Base-by-base conservation (phyloP, 92 coral and sea anemone species). In the Porites evermanni region DNA sequence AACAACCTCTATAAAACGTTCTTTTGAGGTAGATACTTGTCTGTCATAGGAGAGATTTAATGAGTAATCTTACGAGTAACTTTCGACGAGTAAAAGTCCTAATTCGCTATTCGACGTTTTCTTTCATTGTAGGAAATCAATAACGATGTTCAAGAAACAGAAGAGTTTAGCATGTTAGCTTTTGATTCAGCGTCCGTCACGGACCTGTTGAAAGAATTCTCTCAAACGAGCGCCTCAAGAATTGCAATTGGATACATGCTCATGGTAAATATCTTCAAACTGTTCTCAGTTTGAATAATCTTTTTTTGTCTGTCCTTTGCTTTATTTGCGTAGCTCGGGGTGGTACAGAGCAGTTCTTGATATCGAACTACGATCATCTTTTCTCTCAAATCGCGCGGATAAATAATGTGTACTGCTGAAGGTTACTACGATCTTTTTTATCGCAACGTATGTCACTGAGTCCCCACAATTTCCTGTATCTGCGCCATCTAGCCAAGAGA, bases 151-250 rank as follows among this genome's bases (percentile, higher is more conserved):
- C 78, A 89, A 12, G 79, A 78, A 12, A 84, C 85, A 6, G 91
- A 80, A 1, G 94, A 91, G 56, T 96, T 89, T 69, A 93, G 87
- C 50, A 74, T 92, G 10, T 51, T 97, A 87, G 98, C 99, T 1
- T 97, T 97, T 75, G 89, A 98, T 38, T 93, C 99, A 11, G 92
- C 98, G 18, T 91, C 98, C 2, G 91, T 97, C 88, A 89, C 94
- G 63, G 98, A 97, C 60, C 89, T 97, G 26, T 86, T 97, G 56
- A 83, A 92, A 79, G 94, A 93, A 19, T 97, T 97, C 66, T 97
- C 99, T 18, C 82, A 89, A 65, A 88, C 98, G 20, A 97, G 93
- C 80, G 88, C 71, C 8, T 17, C 81, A 23, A 88, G 93, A 11
- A 86, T 97, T 2, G 90, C 91, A 13, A 88, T 96, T 20, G 99